phyloP scores from a whole-genome alignment of 2,888 invertebrate genomes.

The Phalangium opilio region DNA sequence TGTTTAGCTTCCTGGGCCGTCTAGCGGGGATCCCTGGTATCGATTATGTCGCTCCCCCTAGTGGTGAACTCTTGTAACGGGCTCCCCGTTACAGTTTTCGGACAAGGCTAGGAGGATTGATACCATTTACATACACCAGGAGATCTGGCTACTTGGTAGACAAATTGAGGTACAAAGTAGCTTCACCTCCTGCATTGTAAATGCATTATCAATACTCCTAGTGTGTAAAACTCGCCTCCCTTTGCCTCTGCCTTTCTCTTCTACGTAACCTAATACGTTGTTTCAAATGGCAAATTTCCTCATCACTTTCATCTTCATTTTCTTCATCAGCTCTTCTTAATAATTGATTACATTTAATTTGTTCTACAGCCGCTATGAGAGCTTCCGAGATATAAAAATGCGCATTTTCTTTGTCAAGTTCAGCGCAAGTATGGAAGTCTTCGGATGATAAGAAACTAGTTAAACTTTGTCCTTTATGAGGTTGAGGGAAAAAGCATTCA shows the following conservation, averaged over 20 bases:
- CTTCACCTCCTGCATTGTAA: too few species aligned
- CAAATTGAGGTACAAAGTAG: too few species aligned
- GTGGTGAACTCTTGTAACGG: too few species aligned
- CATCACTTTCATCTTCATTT: conserved; percentile 48
- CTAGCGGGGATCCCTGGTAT: too few species aligned
- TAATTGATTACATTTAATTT: conserved; percentile 31
- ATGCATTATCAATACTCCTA: too few species aligned
- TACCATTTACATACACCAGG: too few species aligned
- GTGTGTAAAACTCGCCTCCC: conserved; percentile 28
- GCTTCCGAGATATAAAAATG: conserved; percentile 72
- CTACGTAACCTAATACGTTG: conserved; percentile 45
- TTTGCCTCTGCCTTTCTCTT: conserved; percentile 29
- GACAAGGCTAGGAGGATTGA: too few species aligned
- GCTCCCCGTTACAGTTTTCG: too few species aligned
- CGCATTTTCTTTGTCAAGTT: conserved; percentile 61
- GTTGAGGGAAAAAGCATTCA: conserved; percentile 38
- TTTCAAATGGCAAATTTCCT: conserved; percentile 47
- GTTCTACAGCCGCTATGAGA: conserved; percentile 62
- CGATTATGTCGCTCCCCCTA: too few species aligned
- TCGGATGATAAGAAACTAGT: conserved; percentile 54
- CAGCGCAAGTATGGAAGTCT: conserved; percentile 53
- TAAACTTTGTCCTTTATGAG: conserved; percentile 51
- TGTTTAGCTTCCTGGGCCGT: too few species aligned
- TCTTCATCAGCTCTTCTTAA: conserved; percentile 20
- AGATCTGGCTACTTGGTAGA: too few species aligned